Conservation (phyloP, 2,113 vertebrate species). For the Cromileptes altivelis region DNA sequence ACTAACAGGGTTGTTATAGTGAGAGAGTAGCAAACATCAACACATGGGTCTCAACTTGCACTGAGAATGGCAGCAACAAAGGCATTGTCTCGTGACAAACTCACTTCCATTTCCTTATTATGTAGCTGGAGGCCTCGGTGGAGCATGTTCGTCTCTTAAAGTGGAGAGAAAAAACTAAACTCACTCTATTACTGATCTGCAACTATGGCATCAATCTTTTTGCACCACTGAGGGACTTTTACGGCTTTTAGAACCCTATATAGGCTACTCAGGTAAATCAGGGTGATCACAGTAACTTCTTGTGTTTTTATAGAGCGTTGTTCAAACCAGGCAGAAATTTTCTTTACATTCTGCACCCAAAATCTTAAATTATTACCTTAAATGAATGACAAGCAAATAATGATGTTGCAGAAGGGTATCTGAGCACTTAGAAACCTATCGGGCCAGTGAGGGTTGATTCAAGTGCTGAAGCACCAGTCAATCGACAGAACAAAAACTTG, state of each 20-base stretch:
- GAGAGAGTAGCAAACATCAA: slow-evolving; percentile 59
- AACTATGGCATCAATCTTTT: background rate
- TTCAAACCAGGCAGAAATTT: background rate
- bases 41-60: slow-evolving; percentile 79
- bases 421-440: background rate
- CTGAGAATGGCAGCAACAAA: slow-evolving; percentile 74
- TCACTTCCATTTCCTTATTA: slow-evolving; percentile 88
- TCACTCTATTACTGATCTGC: slow-evolving; percentile 6
- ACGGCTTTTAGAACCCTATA: background rate
- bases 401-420: background rate
- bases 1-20: background rate
- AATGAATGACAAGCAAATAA: background rate
- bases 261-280: background rate
- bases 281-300: background rate
- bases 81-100: slow-evolving; percentile 81
- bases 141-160: slow-evolving; percentile 30
- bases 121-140: slow-evolving; percentile 80
- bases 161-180: background rate
- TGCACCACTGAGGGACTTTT: background rate
- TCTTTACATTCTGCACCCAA: background rate
- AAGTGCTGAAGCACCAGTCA: no score
- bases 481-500: background rate
- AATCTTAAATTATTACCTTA: background rate
- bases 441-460: background rate
- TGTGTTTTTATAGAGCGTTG: background rate